Evolutionary conservation across 1,140 invertebrate species (phyloP).

Genomic region (Lanistes nyassanus): DNA sequence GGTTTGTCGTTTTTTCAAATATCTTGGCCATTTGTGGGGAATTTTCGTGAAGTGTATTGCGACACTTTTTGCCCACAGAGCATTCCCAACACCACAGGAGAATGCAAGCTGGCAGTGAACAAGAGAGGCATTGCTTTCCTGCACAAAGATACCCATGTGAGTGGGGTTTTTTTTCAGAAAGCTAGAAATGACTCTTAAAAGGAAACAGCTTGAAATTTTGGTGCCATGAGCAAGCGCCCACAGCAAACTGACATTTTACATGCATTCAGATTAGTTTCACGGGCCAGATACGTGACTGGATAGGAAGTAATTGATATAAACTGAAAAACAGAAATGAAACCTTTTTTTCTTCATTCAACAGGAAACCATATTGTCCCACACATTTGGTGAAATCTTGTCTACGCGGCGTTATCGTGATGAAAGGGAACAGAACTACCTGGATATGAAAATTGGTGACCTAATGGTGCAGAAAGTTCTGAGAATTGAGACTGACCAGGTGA

Average conservation of each 20-base stretch:
- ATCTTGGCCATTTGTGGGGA: too few relatives aligned
- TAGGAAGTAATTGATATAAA: too few relatives aligned
- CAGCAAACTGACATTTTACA: too few relatives aligned
- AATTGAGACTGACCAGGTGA: slow-evolving; percentile 95
- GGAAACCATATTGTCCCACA: slow-evolving; percentile 90
- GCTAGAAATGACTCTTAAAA: slow-evolving; percentile 8
- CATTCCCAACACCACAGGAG: slow-evolving; percentile 70
- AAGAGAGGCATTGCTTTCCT: slow-evolving; percentile 93
- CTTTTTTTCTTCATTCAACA: slow-evolving; percentile 55
- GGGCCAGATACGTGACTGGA: too few relatives aligned
- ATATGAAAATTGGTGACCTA: slow-evolving; percentile 96
- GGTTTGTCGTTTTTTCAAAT: too few relatives aligned
- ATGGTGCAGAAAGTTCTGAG: slow-evolving; percentile 95
- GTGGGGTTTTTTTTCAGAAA: slow-evolving; percentile 57
- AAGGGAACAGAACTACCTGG: slow-evolving; percentile 91
- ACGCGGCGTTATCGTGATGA: slow-evolving; percentile 92
- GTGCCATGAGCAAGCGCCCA: too few relatives aligned
- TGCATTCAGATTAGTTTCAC: too few relatives aligned
- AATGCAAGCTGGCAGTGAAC: slow-evolving; percentile 92
- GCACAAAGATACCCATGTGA: slow-evolving; percentile 88
- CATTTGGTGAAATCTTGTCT: slow-evolving; percentile 94
- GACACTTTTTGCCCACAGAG: slow-evolving; percentile 26
- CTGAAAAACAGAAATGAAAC: too few relatives aligned
- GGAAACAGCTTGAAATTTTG: too few relatives aligned
- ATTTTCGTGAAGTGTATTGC: not conserved